phyloP scores from a whole-genome alignment of 1,140 invertebrate species.

The Drosophila virilis region DNA sequence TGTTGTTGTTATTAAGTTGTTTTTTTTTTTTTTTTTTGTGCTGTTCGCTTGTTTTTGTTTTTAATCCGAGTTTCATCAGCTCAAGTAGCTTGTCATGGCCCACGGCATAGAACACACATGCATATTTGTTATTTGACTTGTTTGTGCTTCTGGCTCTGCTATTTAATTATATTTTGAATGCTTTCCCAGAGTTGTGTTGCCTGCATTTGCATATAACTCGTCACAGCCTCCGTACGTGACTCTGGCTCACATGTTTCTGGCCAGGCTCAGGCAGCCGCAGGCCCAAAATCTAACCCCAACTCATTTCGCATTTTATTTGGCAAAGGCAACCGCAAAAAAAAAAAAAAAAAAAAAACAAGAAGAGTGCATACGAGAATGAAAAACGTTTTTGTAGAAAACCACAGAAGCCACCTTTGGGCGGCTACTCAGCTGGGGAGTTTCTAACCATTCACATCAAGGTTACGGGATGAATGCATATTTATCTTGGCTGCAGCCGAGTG shows the following conservation, averaged over 20 bases:
- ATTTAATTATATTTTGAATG: slow-evolving; percentile 76
- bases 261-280: slow-evolving; percentile 45
- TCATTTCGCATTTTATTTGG: slow-evolving; percentile 58
- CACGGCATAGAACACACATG: slow-evolving; percentile 14
- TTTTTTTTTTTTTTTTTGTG: slow-evolving; percentile 18
- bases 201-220: slow-evolving; percentile 58
- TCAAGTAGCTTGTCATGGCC: slow-evolving; percentile 60
- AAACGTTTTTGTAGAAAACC: slow-evolving; percentile 26
- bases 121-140: slow-evolving; percentile 31
- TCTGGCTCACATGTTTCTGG: slow-evolving; percentile 2
- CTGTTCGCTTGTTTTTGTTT: slow-evolving; percentile 44
- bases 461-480: slow-evolving; percentile 66
- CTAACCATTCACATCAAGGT: slow-evolving; percentile 35
- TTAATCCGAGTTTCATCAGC: slow-evolving; percentile 66
- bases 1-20: slow-evolving; percentile 26
- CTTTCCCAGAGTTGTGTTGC: slow-evolving; percentile 46
- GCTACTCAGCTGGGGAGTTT: slow-evolving; percentile 5
- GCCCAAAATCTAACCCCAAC: slow-evolving; percentile 53
- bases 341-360: slow-evolving; percentile 34
- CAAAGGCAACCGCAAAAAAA: slow-evolving; percentile 40
- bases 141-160: slow-evolving; percentile 32
- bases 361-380: not conserved
- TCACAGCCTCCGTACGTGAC: slow-evolving; percentile 39
- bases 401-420: slow-evolving; percentile 18
- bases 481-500: slow-evolving; percentile 40